Evolutionary conservation across 2,888 invertebrate species (phyloP), one percentile per base, ranked within the genome.

Genomic region (Pheosia tremula): DNA sequence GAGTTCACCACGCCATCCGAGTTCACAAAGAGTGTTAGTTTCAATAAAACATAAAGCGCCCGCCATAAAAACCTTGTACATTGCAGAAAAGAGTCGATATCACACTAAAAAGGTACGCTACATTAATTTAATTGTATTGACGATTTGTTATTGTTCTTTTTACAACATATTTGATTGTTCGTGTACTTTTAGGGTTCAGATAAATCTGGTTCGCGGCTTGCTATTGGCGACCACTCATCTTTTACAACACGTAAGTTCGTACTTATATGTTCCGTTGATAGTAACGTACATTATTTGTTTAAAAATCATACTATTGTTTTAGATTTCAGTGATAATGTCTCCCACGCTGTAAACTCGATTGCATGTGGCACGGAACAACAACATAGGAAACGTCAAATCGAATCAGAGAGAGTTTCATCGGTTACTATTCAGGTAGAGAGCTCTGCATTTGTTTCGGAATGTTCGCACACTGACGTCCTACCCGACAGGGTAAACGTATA

Each of bases 161-260:
- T 50, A 24, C 24, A 50, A 47, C 6, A 9, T 5, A 9, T 5
- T 50, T 50, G 10, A n/a, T 38, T 7, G 58, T 45, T 57, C 6
- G n/a, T 54, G 10, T 43, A 52, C 57, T 63, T 74, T 84, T 86
- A 92, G 92, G 82, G 79, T 66, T 83, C 87, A 36, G 82, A 86
- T 55, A 88, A 83, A 75, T 86, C 90, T 45, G 83, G 82, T 13
- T 89, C 89, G 54, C 82, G 86, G 57, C 83, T 91, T 62, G 91
- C 87, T 58, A 86, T 90, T 61, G 91, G 90, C 71, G 91, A 92
- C 71, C 89, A 92, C 75, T 84, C 86, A 38, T 89, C 89, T 50
- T 85, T 87, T 64, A 85, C 80, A 37, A 84, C 83, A 45, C 76
- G 92, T 92, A 81, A 88, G 89, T 81, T 54, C 39, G 58, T 39